Percentiles rank a stretch among this genome's conserved stretches.
phyloP scores from a whole-genome alignment of 2,797 vertebrate genomes.

The Aplochiton taeniatus region DNA sequence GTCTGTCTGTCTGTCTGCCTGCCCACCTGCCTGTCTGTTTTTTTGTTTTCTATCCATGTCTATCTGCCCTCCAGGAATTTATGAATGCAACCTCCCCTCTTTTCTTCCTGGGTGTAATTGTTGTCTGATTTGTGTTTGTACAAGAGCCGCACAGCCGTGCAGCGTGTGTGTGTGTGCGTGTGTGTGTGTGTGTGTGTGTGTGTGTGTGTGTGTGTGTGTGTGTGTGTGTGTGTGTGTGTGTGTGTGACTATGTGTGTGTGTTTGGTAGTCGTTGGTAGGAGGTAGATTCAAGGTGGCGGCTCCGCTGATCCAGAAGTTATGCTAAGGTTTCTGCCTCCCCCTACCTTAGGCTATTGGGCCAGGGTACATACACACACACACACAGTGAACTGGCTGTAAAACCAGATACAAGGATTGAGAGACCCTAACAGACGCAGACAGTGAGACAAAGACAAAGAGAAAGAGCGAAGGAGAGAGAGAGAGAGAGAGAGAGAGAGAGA shows the following conservation, averaged over 20 bases:
- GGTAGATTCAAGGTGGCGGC: conserved; percentile 27
- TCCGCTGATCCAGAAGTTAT: conserved; percentile 44
- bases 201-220: not conserved
- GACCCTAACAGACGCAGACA: too few relatives aligned
- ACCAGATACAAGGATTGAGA: too few relatives aligned
- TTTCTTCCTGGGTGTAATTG: conserved; percentile 14
- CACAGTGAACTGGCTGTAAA: not conserved
- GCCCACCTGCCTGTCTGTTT: not conserved
- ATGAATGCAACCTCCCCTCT: conserved; percentile 7
- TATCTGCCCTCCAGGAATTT: conserved; percentile 11
- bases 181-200: conserved; percentile 6
- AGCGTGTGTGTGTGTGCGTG: conserved; percentile 4
- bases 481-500: too few relatives aligned
- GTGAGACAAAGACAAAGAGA: too few relatives aligned
- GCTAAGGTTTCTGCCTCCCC: conserved; percentile 31
- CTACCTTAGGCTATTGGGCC: not conserved
- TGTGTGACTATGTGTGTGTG: not conserved
- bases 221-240: conserved; percentile 2
- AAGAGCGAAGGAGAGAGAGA: too few relatives aligned
- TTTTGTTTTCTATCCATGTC: not conserved
- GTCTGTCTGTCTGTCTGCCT: not conserved
- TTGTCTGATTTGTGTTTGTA: conserved; percentile 17
- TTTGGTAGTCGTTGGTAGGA: conserved; percentile 2
- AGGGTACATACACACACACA: conserved; percentile 3
- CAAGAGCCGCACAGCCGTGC: not conserved